Base-by-base conservation (phyloP, 1,140 invertebrate species). In the Bombus terrestris region DNA sequence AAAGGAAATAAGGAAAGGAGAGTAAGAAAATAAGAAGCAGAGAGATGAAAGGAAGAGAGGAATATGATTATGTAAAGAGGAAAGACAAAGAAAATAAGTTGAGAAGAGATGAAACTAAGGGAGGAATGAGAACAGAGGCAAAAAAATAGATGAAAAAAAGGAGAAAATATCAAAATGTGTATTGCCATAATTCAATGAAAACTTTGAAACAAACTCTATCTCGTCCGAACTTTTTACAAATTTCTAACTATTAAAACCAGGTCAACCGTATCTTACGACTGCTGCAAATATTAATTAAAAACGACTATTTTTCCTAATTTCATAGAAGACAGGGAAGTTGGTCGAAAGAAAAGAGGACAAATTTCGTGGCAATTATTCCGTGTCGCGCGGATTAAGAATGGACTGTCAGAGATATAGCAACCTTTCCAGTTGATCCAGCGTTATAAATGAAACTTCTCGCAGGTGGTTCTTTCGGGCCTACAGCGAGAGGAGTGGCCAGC, bases 381-480 rank as follows among this genome's bases (percentile, higher is more conserved):
- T 43, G n/a, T 57, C 28, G 18, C 15, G 10, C 2, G 66, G 82
- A 84, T 59, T 53, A 64, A 53, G 73, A 62, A 59, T 28, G 75
- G 73, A 81, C 37, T 69, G 78, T 75, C 57, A 28, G 35, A 59
- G 59, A 37, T 32, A 62, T 47, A 47, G 2, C 35, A 59, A 37
- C 22, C 47, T 43, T 47, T n/a, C 71, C 5, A 22, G 43, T 15
- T 71, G 72, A 71, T 68, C 73, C 73, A 28, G 47, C 53, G 35
- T 87, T 86, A 79, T 74, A 86, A 88, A 86, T 86, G 80, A 86
- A 86, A 76, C 47, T 78, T 53, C 59, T 86, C 79, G 79, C 84
- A 81, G 86, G 83, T 71, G 83, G 77, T 62, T 81, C 79, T 81
- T 68, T 74, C 62, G 22, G 81, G 69, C 59, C 79, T 59, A 81